These are phyloP conservation scores for Hemiscyllium ocellatum DNA, from an alignment of 2,113 vertebrate species.

Conservation along the genomic window DNA sequence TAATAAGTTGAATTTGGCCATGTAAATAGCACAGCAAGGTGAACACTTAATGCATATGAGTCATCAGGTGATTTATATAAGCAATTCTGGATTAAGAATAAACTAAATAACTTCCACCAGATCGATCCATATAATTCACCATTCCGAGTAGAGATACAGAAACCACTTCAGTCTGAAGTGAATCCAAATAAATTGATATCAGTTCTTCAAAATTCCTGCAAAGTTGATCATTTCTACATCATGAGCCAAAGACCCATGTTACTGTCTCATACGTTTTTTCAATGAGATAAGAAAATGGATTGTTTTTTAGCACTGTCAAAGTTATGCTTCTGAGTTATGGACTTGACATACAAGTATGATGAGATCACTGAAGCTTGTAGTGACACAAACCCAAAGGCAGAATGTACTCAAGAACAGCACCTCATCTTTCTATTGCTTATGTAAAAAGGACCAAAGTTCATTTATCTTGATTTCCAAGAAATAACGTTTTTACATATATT, in stretches of 20 bases:
- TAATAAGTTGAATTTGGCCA: slow-evolving; percentile 1
- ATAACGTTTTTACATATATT: not conserved
- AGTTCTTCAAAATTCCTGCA: not conserved
- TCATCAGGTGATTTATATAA: not conserved
- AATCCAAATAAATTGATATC: slow-evolving; percentile 21
- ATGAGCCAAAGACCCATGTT: not conserved
- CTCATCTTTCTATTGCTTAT: not conserved
- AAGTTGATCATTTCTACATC: not conserved
- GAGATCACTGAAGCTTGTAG: not conserved
- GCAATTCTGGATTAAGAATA: not conserved
- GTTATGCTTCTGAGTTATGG: too few relatives aligned
- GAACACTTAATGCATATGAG: not conserved
- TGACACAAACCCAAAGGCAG: not conserved
- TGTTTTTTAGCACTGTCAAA: not conserved
- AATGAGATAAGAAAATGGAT: not conserved
- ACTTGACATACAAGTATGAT: not conserved
- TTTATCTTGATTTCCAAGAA: not conserved
- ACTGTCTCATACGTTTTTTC: not conserved
- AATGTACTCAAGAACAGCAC: not conserved
- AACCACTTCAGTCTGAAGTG: not conserved
- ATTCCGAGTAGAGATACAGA: not conserved
- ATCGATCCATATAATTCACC: not conserved
- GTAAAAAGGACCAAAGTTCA: not conserved
- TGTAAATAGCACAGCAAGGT: not conserved
- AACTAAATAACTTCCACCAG: not conserved